These are phyloP conservation scores for Eurosta solidaginis DNA, from an alignment of 1,140 invertebrate species.

Conservation along the genomic window DNA sequence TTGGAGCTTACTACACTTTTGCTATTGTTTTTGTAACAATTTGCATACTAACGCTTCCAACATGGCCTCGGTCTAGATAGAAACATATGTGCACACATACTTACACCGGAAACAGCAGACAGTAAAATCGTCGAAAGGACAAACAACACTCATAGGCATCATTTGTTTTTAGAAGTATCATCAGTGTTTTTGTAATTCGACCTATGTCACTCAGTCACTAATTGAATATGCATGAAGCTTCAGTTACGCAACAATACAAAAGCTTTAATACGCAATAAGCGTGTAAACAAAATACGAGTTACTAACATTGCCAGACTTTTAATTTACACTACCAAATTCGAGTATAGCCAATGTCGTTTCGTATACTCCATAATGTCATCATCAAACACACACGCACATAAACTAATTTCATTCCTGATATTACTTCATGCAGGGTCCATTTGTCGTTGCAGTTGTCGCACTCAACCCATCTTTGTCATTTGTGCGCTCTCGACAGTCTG, in stretches of 20 bases:
- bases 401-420: background rate
- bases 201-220: background rate
- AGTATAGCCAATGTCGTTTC: background rate
- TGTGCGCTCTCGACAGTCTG: background rate
- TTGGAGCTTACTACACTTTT: background rate
- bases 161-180: background rate
- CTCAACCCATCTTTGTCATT: constrained; percentile 5
- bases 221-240: constrained; percentile 15
- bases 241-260: too few relatives aligned
- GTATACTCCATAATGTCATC: background rate
- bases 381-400: background rate
- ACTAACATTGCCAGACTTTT: background rate
- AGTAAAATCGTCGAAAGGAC: background rate
- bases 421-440: background rate
- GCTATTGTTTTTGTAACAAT: constrained; percentile 25
- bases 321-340: background rate
- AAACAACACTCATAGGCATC: background rate
- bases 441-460: constrained; percentile 11
- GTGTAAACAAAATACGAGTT: background rate
- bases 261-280: background rate
- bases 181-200: background rate
- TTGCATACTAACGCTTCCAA: constrained; percentile 12
- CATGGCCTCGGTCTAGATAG: background rate
- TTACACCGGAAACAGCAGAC: background rate
- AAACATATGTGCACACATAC: background rate